Conservation (phyloP, 2,797 vertebrate species). For the Oreortyx pictus region DNA sequence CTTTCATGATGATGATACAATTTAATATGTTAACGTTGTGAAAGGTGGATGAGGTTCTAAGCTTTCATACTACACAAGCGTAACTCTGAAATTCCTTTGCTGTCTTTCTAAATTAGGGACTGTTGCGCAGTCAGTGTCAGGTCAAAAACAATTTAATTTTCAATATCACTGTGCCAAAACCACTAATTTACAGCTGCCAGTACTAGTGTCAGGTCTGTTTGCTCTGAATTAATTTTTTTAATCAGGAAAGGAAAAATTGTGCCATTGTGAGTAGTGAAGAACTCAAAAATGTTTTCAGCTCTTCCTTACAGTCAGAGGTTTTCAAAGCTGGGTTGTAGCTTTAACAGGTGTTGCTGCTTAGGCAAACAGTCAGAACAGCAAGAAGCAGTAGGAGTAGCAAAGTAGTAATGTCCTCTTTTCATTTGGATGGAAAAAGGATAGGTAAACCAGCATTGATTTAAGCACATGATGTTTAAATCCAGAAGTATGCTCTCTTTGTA, state of each 20-base stretch:
- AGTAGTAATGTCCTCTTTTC: background rate
- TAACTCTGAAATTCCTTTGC: background rate
- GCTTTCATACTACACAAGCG: background rate
- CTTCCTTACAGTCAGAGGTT: background rate
- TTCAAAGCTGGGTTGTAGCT: background rate
- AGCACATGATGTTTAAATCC: background rate
- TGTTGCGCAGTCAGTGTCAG: background rate
- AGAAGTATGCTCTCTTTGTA: background rate
- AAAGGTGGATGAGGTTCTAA: background rate
- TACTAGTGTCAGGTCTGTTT: background rate
- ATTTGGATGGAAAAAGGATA: background rate
- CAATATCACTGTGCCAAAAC: background rate
- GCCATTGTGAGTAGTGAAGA: background rate
- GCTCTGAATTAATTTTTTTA: background rate
- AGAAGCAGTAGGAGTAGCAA: background rate
- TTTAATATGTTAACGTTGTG: background rate
- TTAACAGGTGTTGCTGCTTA: background rate
- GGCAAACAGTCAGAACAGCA: background rate
- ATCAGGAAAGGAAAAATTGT: background rate
- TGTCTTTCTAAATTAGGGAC: background rate
- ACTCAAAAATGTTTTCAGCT: background rate
- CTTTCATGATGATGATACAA: background rate
- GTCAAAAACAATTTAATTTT: background rate
- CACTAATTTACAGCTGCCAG: background rate
- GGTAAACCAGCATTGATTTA: background rate